Evolutionary conservation across 2,113 vertebrate species (phyloP), one percentile per base, ranked within the genome.

Genomic region (Saguinus imperator): DNA sequence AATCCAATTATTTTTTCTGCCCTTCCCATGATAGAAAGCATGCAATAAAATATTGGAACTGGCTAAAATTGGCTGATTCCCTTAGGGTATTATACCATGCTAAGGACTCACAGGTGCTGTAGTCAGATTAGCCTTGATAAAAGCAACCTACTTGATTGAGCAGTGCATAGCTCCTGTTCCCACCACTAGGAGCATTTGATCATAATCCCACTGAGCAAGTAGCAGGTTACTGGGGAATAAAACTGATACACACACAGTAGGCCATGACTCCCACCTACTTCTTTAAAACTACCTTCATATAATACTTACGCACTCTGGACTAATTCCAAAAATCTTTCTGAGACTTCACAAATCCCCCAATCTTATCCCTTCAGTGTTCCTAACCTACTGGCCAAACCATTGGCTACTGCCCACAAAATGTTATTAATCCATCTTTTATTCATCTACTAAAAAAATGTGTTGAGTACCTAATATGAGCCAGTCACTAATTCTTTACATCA

Each of bases 401-500:
- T 75, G 48, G 80, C 50, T 94, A 48, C 58, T 86, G 32, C 35
- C 40, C 17, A 76, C 23, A 76, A 75, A 89, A 37, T 95, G 21
- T 77, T 92, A 79, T 70, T 87, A 40, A 72, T 77, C 23, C 17
- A 77, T 87, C 21, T 79, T 79, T 73, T 95, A 82, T 86, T 94
- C 6, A 83, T 75, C 68, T 90, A 37, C 73, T 1, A 20, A 58
- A 92, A 82, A 81, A 37, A 75, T 82, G 52, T 90, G 68, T 37
- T 77, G 55, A 79, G 20, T 58, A 82, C 45, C 23, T 57, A 66
- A 86, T 52, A 75, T 70, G 58, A n/a, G 48, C 3, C 43, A 91
- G 17, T 81, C 58, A 81, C 29, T 75, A 52, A 79, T 81, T 27
- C 48, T 84, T 86, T 70, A 55, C 8, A 8, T 91, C 48, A 75